Evolutionary conservation across 2,797 vertebrate genomes (phyloP).

Genomic region (Sparus aurata): DNA sequence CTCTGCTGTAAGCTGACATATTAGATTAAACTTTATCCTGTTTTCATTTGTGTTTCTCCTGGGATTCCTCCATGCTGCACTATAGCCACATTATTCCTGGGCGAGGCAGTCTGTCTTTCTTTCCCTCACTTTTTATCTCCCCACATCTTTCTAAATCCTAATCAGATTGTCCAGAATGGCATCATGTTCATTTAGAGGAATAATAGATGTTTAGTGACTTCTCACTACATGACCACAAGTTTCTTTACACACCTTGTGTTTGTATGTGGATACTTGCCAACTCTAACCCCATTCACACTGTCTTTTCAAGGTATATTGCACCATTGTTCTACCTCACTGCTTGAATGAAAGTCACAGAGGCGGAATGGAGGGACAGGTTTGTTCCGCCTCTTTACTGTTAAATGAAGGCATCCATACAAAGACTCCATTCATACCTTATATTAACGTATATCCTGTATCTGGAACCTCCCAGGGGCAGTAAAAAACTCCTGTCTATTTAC

Average conservation of each 20-base stretch:
- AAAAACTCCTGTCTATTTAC: too few species aligned
- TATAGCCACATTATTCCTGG: constrained; percentile 32
- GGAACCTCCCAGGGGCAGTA: too few species aligned
- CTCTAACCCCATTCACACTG: not conserved
- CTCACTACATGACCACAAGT: too few species aligned
- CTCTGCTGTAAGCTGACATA: constrained; percentile 44
- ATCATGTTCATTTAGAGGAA: constrained; percentile 52
- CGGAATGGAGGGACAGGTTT: too few species aligned
- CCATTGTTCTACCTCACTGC: too few species aligned
- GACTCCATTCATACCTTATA: too few species aligned
- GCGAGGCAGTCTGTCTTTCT: constrained; percentile 22
- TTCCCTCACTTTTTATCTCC: not conserved
- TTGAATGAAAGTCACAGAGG: too few species aligned
- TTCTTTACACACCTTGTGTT: not conserved
- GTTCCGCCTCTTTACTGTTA: too few species aligned
- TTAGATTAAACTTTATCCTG: constrained; percentile 73
- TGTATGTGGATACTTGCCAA: not conserved
- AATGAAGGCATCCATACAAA: too few species aligned
- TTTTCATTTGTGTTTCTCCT: constrained; percentile 74
- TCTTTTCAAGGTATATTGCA: too few species aligned
- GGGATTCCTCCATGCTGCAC: constrained; percentile 31
- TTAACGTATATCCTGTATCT: too few species aligned
- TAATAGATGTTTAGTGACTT: constrained; percentile 33
- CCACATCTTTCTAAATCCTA: constrained; percentile 1
- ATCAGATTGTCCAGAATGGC: constrained; percentile 42